These are phyloP conservation scores for Seriola dumerili DNA, from an alignment of 2,113 vertebrate species.

Conservation along the genomic window DNA sequence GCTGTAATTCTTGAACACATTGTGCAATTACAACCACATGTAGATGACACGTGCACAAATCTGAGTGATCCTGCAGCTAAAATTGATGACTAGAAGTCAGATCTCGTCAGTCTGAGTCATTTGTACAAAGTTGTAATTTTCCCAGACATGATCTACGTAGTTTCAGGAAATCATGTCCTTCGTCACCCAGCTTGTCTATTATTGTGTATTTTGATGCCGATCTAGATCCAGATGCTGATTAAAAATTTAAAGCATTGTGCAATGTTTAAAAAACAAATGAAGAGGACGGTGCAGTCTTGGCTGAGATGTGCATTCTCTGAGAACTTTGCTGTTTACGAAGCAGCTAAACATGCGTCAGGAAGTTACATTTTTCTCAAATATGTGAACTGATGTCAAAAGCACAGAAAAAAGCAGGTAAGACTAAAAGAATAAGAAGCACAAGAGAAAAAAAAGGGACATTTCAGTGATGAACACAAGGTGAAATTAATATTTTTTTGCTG, in stretches of 20 bases:
- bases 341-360: slow-evolving; percentile 24
- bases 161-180: not conserved
- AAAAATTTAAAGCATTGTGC: slow-evolving; percentile 19
- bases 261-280: slow-evolving; percentile 28
- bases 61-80: not conserved
- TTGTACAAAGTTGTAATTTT: slow-evolving; percentile 1
- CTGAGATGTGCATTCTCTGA: not conserved
- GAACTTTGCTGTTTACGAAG: slow-evolving; percentile 47
- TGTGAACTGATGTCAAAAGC: not conserved
- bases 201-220: slow-evolving; percentile 12
- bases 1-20: not conserved
- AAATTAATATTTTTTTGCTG: not conserved
- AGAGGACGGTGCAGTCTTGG: slow-evolving; percentile 8
- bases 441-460: not conserved
- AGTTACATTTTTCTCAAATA: not conserved
- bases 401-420: not conserved
- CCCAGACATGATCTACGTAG: not conserved
- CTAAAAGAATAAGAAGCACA: not conserved
- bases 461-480: not conserved
- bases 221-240: slow-evolving; percentile 31
- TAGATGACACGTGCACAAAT: not conserved
- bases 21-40: not conserved
- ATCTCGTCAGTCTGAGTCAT: not conserved
- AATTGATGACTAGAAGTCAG: not conserved
- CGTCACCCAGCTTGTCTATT: not conserved